Conservation (phyloP, 2,888 invertebrate species). For the Stenurella melanura region DNA sequence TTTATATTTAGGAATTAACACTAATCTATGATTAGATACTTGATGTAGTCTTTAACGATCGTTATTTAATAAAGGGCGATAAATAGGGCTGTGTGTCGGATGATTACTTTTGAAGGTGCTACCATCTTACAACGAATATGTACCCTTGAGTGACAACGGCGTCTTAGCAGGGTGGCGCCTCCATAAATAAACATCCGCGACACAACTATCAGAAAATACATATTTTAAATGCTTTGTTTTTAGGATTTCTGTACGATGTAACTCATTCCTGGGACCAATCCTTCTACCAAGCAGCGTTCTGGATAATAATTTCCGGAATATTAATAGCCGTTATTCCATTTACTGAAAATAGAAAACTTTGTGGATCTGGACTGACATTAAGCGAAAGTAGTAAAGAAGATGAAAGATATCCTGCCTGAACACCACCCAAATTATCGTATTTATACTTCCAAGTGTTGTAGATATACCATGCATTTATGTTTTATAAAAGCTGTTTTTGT, state of each 20-base stretch:
- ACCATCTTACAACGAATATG: no score
- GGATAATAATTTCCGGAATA: slow-evolving; percentile 87
- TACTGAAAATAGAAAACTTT: slow-evolving; percentile 79
- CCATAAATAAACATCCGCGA: not conserved
- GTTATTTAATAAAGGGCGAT: no score
- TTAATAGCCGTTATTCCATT: slow-evolving; percentile 81
- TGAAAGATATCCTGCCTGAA: not conserved
- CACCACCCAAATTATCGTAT: slow-evolving; percentile 13
- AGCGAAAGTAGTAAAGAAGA: slow-evolving; percentile 20
- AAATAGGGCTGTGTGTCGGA: no score
- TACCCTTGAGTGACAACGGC: no score
- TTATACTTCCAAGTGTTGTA: slow-evolving; percentile 21
- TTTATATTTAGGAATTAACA: no score
- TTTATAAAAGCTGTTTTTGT: slow-evolving; percentile 1
- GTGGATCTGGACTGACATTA: slow-evolving; percentile 40
- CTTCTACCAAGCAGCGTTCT: slow-evolving; percentile 87
- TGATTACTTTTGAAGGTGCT: no score
- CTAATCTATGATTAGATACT: no score
- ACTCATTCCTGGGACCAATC: slow-evolving; percentile 82
- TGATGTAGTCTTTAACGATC: no score
- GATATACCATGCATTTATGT: not conserved
- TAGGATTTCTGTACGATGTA: slow-evolving; percentile 78
- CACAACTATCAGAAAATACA: not conserved
- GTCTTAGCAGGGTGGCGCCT: no score
- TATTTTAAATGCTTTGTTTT: slow-evolving; percentile 47